Percentiles rank a stretch among this genome's conserved stretches.
Evolutionary conservation across 2,113 vertebrate species (phyloP).

Genomic region (Bostrychus sinensis): DNA sequence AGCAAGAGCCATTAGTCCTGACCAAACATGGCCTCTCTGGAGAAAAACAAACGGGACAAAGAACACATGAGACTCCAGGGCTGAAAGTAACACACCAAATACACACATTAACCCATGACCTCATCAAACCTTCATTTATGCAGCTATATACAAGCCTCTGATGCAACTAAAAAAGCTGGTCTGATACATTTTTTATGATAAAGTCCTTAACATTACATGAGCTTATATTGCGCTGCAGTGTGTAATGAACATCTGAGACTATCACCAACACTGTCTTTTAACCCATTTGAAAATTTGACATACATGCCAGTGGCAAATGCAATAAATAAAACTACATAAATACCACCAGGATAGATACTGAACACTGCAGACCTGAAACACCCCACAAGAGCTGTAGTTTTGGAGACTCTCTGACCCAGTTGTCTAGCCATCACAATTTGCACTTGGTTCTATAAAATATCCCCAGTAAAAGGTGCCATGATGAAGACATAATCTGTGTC

Average conservation of each 20-base stretch:
- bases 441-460: no score
- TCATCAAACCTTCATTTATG: slow-evolving; percentile 21
- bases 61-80: slow-evolving; percentile 16
- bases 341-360: slow-evolving; percentile 4
- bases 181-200: background rate
- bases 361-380: background rate
- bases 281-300: slow-evolving; percentile 43
- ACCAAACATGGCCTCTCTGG: slow-evolving; percentile 6
- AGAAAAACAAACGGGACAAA: slow-evolving; percentile 16
- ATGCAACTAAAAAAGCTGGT: slow-evolving; percentile 10
- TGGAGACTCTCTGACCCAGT: no score
- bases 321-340: no score
- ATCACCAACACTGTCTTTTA: slow-evolving; percentile 46
- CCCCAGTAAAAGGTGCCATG: no score
- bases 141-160: background rate
- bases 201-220: slow-evolving; percentile 3
- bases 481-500: no score
- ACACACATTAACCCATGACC: background rate
- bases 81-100: slow-evolving; percentile 6
- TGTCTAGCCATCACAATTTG: no score
- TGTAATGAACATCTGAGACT: slow-evolving; percentile 36
- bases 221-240: slow-evolving; percentile 14
- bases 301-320: no score
- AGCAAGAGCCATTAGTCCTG: slow-evolving; percentile 21
- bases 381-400: no score